Conservation (phyloP, 2,888 invertebrate genomes). For the Tortrix viridana region DNA sequence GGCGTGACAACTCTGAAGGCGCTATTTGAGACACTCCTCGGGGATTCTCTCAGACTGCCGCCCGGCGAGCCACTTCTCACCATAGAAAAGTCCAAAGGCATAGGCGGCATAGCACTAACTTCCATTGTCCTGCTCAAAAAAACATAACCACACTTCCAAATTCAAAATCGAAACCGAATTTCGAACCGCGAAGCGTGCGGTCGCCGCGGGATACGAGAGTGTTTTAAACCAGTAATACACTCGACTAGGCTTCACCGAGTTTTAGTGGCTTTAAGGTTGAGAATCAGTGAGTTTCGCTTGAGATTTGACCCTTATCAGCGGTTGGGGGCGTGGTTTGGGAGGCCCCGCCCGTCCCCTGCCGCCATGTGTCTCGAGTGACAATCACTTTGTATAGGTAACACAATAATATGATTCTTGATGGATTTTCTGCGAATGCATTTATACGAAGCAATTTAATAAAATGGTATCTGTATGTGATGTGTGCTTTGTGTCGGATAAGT, state of each 20-base stretch:
- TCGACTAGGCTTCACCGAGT: slow-evolving; percentile 57
- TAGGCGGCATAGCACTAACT: slow-evolving; percentile 85
- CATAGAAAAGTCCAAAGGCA: slow-evolving; percentile 88
- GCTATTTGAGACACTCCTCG: slow-evolving; percentile 80
- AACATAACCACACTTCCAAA: slow-evolving; percentile 42
- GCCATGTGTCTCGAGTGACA: slow-evolving; percentile 81
- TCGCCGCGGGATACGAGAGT: slow-evolving; percentile 70
- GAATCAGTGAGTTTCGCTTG: slow-evolving; percentile 72
- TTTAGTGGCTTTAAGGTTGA: slow-evolving; percentile 73
- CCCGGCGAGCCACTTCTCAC: slow-evolving; percentile 73
- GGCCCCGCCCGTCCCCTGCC: slow-evolving; percentile 70
- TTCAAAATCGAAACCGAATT: slow-evolving; percentile 51
- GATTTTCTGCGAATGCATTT: slow-evolving; percentile 82
- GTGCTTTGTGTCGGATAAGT: slow-evolving; percentile 4
- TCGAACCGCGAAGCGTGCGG: slow-evolving; percentile 67
- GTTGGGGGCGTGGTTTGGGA: slow-evolving; percentile 68
- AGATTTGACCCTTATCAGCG: slow-evolving; percentile 80
- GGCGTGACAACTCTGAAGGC: slow-evolving; percentile 88
- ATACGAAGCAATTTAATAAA: slow-evolving; percentile 39
- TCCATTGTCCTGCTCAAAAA: slow-evolving; percentile 77
- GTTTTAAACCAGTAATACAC: slow-evolving; percentile 73
- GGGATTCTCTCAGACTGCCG: slow-evolving; percentile 66
- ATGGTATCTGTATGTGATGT: slow-evolving; percentile 32
- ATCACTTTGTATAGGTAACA: slow-evolving; percentile 84
- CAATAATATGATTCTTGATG: slow-evolving; percentile 84